Percentiles rank a stretch among this genome's conserved stretches.
Evolutionary conservation across 2,888 invertebrate species (phyloP).

Genomic region (Argyresthia goedartella): DNA sequence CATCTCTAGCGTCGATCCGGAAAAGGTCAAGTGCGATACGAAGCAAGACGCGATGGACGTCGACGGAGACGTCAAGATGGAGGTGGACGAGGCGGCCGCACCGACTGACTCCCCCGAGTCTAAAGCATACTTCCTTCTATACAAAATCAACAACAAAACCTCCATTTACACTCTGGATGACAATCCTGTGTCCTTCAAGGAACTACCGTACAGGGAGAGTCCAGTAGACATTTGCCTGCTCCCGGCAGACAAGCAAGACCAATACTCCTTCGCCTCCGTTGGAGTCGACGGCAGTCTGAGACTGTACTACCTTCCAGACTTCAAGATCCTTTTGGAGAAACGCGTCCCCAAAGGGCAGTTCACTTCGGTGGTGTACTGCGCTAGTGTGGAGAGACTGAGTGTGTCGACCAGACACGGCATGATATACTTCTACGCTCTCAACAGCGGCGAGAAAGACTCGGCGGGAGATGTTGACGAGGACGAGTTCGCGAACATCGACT

Average conservation of each 20-base stretch:
- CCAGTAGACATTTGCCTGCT: constrained; percentile 79
- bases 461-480: constrained; percentile 81
- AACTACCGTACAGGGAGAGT: constrained; percentile 74
- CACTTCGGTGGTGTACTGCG: constrained; percentile 87
- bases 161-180: constrained; percentile 60
- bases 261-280: constrained; percentile 78
- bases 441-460: constrained; percentile 79
- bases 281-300: constrained; percentile 82
- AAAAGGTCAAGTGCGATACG: constrained; percentile 30
- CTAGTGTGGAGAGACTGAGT: constrained; percentile 89
- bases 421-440: constrained; percentile 85
- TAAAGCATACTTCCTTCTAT: constrained; percentile 50
- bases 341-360: constrained; percentile 79
- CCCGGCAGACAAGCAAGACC: constrained; percentile 62
- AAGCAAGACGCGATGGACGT: constrained; percentile 32
- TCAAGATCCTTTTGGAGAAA: constrained; percentile 77
- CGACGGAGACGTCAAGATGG: constrained; percentile 57
- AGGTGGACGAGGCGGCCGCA: constrained; percentile 43
- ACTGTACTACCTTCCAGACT: constrained; percentile 78
- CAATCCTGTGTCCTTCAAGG: constrained; percentile 72
- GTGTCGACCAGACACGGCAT: constrained; percentile 85
- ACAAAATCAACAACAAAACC: constrained; percentile 46
- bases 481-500: constrained; percentile 64
- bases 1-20: constrained; percentile 50
- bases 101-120: constrained; percentile 29